phyloP scores from a whole-genome alignment of 2,113 vertebrate genomes.

The Triplophysa siluroides region DNA sequence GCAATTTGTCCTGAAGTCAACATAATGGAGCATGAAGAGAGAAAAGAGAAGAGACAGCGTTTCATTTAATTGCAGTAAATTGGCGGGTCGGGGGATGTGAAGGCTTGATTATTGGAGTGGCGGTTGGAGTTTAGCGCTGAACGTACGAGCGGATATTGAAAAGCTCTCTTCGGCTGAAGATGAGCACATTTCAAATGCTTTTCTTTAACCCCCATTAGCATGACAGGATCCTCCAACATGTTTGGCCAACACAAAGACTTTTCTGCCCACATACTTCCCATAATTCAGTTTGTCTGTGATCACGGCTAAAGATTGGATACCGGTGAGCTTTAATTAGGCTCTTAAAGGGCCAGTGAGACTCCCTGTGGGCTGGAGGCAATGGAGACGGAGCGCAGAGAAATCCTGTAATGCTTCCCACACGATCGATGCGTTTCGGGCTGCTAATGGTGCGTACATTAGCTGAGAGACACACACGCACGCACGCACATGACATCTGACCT shows the following conservation, averaged over 20 bases:
- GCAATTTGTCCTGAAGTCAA: slow-evolving; percentile 42
- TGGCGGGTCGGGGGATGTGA: slow-evolving; percentile 38
- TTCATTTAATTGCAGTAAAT: slow-evolving; percentile 47
- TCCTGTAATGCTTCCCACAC: slow-evolving; percentile 45
- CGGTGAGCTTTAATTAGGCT: slow-evolving; percentile 58
- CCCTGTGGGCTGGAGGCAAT: slow-evolving; percentile 40
- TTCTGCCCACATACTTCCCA: slow-evolving; percentile 49
- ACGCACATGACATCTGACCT: background rate
- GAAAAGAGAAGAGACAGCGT: slow-evolving; percentile 3
- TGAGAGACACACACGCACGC: slow-evolving; percentile 38
- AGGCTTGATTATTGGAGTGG: slow-evolving; percentile 21
- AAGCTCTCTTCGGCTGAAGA: background rate
- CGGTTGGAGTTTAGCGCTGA: background rate
- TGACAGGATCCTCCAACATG: background rate
- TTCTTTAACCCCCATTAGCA: background rate
- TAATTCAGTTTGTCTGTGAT: slow-evolving; percentile 52
- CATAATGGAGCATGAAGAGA: slow-evolving; percentile 5
- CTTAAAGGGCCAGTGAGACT: slow-evolving; percentile 34
- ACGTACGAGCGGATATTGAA: background rate
- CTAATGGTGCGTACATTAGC: slow-evolving; percentile 51
- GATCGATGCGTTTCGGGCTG: slow-evolving; percentile 38
- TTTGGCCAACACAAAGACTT: slow-evolving; percentile 38
- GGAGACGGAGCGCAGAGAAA: slow-evolving; percentile 19
- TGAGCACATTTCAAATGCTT: background rate
- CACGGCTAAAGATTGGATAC: slow-evolving; percentile 46